Evolutionary conservation across 2,888 invertebrate species (phyloP), one percentile per base, ranked within the genome.

Genomic region (Apodemia mormo): DNA sequence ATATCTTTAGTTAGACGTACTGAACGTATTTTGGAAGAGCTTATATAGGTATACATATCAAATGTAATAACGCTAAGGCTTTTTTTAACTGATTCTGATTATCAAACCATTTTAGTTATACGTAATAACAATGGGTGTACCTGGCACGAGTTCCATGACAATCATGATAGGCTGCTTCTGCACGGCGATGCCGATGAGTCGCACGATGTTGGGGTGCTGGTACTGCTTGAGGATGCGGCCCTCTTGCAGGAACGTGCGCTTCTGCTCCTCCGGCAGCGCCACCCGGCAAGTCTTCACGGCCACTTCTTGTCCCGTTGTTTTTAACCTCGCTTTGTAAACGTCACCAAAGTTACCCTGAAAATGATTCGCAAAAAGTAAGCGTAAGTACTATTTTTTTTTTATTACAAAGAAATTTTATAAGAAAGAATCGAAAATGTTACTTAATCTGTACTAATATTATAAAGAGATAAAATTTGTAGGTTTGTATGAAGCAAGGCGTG

Each of bases 101-200:
- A 22, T 22, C 0, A 22, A 22, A 22, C 22, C 22, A 22, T 22
- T 22, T 22, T 22, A 22, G 22, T 22, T 22, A 22, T 40, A 40
- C 40, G 40, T 12, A 45, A 4, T 12, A 45, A 45, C 12, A 45
- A 12, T 45, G 45, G 3, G 2, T 71, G 67, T 45, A 96, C 97
- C 97, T 77, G 97, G 96, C 65, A 99, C 99, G 73, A 98, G 94
- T 92, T 99, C 99, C 99, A 99, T 99, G 49, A 99, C 98, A 81
- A 99, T 99, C 98, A 99, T 99, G 71, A 99, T 98, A 0, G 99
- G 99, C 81, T 99, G 98, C 83, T 98, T 98, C 88, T 99, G 99
- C 74, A 99, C 99, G 79, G 99, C 99, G 79, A 99, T 99, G 43
- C 99, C 99, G 78, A 99, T 98, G 56, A 99, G 95, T 82, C 97